These are phyloP conservation scores for Oxyruncus cristatus DNA, from an alignment of 2,113 vertebrate genomes.

Conservation along the genomic window DNA sequence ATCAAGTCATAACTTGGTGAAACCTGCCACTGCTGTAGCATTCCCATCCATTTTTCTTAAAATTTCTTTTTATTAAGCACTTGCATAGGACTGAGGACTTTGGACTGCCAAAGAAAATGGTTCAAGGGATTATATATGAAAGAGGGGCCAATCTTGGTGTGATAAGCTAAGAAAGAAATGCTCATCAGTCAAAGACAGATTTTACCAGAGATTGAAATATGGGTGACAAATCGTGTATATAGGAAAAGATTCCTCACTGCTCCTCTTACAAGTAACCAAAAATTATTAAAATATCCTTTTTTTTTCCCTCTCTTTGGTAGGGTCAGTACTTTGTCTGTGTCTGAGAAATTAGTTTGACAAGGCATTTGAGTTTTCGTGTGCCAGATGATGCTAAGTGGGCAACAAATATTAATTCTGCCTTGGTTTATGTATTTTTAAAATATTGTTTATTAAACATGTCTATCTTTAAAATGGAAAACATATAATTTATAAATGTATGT, in stretches of 20 bases:
- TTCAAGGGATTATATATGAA: neutral
- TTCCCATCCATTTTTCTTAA: neutral
- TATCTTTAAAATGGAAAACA: neutral
- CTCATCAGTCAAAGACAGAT: neutral
- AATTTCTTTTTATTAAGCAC: neutral
- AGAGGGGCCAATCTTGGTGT: neutral
- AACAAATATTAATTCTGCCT: neutral
- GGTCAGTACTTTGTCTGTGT: neutral
- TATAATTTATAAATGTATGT: neutral
- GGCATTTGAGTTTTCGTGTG: neutral
- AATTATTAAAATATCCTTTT: neutral
- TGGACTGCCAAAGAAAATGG: neutral
- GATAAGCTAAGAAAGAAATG: neutral
- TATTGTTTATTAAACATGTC: neutral
- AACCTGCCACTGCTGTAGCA: neutral
- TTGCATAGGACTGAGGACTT: neutral
- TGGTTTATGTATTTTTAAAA: neutral
- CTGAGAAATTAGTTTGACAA: neutral
- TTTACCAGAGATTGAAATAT: neutral
- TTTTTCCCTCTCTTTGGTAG: too few species aligned
- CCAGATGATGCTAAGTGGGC: neutral
- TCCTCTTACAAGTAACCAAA: neutral
- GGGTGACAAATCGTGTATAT: neutral
- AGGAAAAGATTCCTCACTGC: neutral
- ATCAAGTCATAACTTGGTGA: neutral